Conservation (phyloP, 2,113 vertebrate genomes). For the Empidonax alnorum region DNA sequence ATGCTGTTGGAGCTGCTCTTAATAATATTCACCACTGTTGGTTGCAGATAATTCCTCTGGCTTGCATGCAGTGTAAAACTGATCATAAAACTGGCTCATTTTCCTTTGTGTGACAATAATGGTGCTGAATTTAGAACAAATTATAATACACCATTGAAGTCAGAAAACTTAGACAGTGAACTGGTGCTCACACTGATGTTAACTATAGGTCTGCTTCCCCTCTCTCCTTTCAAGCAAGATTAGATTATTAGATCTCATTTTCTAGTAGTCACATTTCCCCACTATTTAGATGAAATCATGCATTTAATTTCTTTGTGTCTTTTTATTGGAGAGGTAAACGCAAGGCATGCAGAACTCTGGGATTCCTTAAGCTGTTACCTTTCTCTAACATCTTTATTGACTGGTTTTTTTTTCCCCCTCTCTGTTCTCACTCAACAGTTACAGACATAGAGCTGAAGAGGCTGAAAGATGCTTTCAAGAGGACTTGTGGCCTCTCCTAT, state of each 20-base stretch:
- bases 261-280: background rate
- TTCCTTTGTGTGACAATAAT: background rate
- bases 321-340: background rate
- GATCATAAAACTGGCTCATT: background rate
- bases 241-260: background rate
- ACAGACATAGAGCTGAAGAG: slow-evolving; percentile 96
- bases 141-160: background rate
- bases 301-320: background rate
- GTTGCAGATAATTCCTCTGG: background rate
- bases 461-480: slow-evolving; percentile 98
- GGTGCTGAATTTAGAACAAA: background rate
- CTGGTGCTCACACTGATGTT: background rate
- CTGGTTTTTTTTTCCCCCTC: background rate
- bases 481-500: slow-evolving; percentile 93
- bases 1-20: background rate
- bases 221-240: background rate
- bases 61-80: background rate
- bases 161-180: background rate
- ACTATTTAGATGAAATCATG: background rate
- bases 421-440: slow-evolving; percentile 75
- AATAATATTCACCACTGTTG: background rate
- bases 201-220: background rate
- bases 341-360: background rate
- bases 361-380: background rate
- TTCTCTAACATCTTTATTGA: background rate